These are phyloP conservation scores for Tokudaia muenninki DNA, from an alignment of 2,797 vertebrate genomes.

Conservation along the genomic window DNA sequence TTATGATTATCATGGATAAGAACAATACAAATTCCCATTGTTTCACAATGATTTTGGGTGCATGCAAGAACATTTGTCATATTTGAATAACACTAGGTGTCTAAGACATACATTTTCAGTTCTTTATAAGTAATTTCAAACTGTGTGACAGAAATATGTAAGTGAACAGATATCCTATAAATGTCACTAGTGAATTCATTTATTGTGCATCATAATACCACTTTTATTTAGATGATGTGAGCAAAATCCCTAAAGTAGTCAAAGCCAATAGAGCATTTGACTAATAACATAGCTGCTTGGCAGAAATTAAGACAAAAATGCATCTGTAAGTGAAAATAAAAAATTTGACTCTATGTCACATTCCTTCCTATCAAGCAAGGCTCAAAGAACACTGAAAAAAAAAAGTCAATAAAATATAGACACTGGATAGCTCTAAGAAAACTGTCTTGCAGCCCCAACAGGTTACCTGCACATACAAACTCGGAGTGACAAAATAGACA, in stretches of 20 bases:
- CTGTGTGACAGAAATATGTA: not conserved
- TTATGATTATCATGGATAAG: conserved; percentile 8
- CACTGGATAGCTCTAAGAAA: not conserved
- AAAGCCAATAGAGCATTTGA: not conserved
- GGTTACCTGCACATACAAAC: no score
- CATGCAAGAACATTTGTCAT: not conserved
- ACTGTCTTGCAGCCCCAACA: not conserved
- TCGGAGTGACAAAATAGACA: not conserved
- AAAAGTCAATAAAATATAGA: not conserved
- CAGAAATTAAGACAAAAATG: conserved; percentile 29
- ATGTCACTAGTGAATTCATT: conserved; percentile 16
- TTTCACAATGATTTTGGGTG: conserved; percentile 38
- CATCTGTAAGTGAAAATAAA: not conserved
- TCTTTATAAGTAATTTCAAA: not conserved
- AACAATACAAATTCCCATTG: not conserved
- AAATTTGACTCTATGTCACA: not conserved
- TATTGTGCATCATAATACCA: not conserved
- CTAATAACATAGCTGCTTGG: not conserved
- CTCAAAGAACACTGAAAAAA: not conserved
- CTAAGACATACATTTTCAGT: conserved; percentile 36
- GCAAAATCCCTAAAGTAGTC: not conserved
- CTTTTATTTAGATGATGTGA: conserved; percentile 9
- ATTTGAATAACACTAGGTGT: not conserved
- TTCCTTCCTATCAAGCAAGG: not conserved
- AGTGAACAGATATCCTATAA: not conserved